phyloP scores from a whole-genome alignment of 2,797 vertebrate genomes.

The Takifugu rubripes region DNA sequence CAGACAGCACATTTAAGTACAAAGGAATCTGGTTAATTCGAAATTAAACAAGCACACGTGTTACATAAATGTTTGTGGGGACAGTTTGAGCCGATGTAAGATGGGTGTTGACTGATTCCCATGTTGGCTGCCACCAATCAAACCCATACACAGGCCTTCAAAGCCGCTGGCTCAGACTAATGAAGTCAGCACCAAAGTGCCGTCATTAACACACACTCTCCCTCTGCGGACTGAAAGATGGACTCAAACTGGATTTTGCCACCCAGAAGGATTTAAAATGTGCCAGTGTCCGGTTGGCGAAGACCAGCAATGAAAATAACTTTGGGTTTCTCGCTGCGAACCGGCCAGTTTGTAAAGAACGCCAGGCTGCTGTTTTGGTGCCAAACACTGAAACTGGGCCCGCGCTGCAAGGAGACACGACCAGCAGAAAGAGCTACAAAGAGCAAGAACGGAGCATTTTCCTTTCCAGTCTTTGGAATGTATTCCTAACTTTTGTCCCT shows the following conservation, averaged over 20 bases:
- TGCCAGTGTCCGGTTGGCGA: slow-evolving; percentile 46
- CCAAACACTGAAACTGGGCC: neutral
- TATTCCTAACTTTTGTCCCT: too few relatives aligned
- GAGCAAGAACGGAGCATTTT: too few relatives aligned
- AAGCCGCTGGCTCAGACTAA: neutral
- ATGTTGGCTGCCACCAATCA: neutral
- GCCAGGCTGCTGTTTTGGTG: slow-evolving; percentile 25
- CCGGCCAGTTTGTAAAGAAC: slow-evolving; percentile 22
- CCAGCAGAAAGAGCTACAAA: too few relatives aligned
- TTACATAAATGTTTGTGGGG: too few relatives aligned
- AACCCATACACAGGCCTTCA: neutral
- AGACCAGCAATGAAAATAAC: neutral
- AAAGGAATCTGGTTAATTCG: too few relatives aligned
- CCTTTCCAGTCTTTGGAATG: too few relatives aligned
- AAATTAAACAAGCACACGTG: too few relatives aligned
- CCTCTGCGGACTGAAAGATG: neutral
- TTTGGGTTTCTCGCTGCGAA: slow-evolving; percentile 26
- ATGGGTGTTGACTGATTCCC: neutral
- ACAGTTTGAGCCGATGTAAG: neutral
- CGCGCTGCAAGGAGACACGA: neutral
- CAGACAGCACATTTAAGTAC: too few relatives aligned
- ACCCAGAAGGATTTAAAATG: slow-evolving; percentile 13
- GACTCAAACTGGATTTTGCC: slow-evolving; percentile 26
- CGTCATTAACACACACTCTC: neutral
- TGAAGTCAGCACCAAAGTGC: neutral